A percentile compares a stretch with the other conserved stretches of the same genome.
Conservation (phyloP, 2,113 vertebrate species). For the Leptobrachium ailaonicum region DNA sequence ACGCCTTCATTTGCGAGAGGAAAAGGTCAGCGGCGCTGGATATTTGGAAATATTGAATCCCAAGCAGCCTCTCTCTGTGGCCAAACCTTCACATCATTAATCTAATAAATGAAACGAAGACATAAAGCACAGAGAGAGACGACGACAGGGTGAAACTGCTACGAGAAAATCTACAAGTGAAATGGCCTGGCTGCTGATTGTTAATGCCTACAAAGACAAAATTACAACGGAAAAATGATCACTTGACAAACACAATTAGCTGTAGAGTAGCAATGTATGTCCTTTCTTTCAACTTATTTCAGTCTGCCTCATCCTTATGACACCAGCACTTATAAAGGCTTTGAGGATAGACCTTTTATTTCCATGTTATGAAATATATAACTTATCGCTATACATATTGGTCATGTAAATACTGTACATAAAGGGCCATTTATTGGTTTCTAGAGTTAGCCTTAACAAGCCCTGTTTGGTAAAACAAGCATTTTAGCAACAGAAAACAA, state of each 20-base stretch:
- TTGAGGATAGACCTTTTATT: no score
- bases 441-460: no score
- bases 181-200: background rate
- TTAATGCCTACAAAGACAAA: background rate
- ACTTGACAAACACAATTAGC: background rate
- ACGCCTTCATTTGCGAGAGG: constrained; percentile 46
- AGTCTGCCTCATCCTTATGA: no score
- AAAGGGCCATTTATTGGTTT: no score
- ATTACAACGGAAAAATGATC: background rate
- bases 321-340: no score
- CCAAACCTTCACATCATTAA: constrained; percentile 33
- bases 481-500: no score
- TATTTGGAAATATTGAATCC: constrained; percentile 41
- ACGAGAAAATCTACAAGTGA: background rate
- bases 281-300: background rate
- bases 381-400: no score
- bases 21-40: constrained; percentile 38
- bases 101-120: constrained; percentile 16
- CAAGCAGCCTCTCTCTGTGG: constrained; percentile 4
- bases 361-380: no score
- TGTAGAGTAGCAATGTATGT: background rate
- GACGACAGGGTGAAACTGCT: constrained; percentile 5
- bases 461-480: no score
- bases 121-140: constrained; percentile 16
- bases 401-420: no score